Evolutionary conservation across 2,797 vertebrate genomes (phyloP).

Genomic region (Neosilurus hyrtlii): DNA sequence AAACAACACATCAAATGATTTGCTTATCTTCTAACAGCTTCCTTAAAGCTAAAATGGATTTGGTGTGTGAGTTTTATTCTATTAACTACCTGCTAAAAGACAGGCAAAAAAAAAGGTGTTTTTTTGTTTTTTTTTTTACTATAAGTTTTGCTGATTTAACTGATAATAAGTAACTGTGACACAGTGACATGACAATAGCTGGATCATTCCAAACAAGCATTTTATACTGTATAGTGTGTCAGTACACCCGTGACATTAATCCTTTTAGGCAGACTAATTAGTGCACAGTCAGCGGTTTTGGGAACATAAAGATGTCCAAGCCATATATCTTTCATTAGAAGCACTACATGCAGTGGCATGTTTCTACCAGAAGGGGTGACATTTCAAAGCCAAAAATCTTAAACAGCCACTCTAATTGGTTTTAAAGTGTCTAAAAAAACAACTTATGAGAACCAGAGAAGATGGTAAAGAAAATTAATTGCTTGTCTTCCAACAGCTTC

Average conservation of each 20-base stretch:
- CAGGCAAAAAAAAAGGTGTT: too few species aligned
- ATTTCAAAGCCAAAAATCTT: neutral
- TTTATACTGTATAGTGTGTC: neutral
- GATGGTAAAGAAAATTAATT: neutral
- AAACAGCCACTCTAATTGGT: neutral
- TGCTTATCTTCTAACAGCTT: too few species aligned
- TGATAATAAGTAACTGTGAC: neutral
- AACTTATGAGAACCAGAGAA: neutral
- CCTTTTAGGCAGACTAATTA: neutral
- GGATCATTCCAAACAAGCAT: neutral
- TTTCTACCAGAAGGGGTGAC: neutral
- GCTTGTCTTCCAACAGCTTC: neutral
- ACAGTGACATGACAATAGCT: neutral
- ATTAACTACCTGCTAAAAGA: too few species aligned
- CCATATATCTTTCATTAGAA: neutral
- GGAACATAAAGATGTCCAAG: neutral
- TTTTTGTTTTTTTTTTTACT: too few species aligned
- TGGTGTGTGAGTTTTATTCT: too few species aligned
- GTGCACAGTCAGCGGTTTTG: too few species aligned
- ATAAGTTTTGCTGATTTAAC: too few species aligned
- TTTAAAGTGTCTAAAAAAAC: neutral
- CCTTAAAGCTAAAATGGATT: too few species aligned
- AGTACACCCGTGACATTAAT: neutral
- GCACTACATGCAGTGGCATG: neutral
- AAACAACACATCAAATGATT: too few species aligned